Conservation (phyloP, 2,113 vertebrate species). For the Camelus dromedarius region DNA sequence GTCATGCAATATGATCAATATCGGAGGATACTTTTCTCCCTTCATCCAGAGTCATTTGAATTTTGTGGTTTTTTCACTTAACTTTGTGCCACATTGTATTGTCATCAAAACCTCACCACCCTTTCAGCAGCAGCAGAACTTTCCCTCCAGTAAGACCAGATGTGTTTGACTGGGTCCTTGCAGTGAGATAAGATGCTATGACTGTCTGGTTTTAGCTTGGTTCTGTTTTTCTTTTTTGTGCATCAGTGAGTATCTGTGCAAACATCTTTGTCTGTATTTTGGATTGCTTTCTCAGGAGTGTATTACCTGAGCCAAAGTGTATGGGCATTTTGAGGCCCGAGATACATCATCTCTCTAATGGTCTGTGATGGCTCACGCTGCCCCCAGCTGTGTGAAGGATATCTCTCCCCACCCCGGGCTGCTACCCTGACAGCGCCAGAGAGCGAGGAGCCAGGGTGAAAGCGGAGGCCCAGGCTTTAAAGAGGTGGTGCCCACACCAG, state of each 20-base stretch:
- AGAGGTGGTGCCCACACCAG: not conserved
- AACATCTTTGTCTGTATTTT: not conserved
- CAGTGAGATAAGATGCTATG: too few species aligned
- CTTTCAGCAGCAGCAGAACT: rapidly evolving
- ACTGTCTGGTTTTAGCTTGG: not conserved
- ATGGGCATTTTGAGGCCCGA: not conserved
- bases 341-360: not conserved
- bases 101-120: not conserved
- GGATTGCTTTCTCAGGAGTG: not conserved
- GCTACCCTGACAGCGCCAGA: not conserved
- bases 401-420: not conserved
- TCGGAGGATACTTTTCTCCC: not conserved
- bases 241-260: not conserved
- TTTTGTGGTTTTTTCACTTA: not conserved
- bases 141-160: not conserved
- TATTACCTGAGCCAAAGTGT: not conserved
- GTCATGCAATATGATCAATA: not conserved
- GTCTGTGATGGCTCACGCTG: rapidly evolving
- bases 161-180: not conserved
- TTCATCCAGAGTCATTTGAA: not conserved
- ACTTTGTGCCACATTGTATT: not conserved
- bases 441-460: not conserved
- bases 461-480: not conserved
- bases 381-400: not conserved
- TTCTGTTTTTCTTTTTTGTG: not conserved